Conservation (phyloP, 2,797 vertebrate species). For the Myotis planiceps region DNA sequence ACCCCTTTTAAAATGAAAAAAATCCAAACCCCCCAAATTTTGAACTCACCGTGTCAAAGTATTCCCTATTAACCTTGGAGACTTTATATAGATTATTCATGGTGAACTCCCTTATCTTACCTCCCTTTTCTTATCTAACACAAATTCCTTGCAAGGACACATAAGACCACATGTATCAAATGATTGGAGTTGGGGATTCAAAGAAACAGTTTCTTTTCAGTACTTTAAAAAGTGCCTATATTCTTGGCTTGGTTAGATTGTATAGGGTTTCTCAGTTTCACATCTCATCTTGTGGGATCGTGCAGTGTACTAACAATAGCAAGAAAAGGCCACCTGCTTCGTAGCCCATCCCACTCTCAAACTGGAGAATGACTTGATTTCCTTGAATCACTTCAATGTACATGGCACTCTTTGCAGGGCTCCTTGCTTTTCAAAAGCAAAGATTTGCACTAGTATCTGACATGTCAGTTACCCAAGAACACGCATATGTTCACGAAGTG, state of each 20-base stretch:
- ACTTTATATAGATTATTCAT: neutral
- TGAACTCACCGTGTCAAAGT: neutral
- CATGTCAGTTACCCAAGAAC: neutral
- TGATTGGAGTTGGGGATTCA: neutral
- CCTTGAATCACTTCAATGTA: neutral
- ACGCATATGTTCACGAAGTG: neutral
- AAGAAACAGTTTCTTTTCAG: neutral
- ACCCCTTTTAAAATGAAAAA: neutral
- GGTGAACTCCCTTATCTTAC: neutral
- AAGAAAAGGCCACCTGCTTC: neutral
- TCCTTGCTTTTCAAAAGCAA: neutral
- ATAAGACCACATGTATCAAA: neutral
- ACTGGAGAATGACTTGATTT: neutral
- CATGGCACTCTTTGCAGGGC: neutral
- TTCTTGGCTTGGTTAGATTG: neutral
- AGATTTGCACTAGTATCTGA: neutral
- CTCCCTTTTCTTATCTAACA: neutral
- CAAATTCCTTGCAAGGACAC: neutral
- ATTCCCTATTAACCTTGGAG: neutral
- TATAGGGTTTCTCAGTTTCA: neutral
- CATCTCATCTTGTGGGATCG: neutral
- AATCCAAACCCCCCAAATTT: neutral
- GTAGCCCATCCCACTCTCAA: fast-evolving
- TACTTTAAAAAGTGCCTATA: neutral
- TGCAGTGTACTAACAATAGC: fast-evolving